Evolutionary conservation across 2,797 vertebrate species (phyloP), one percentile per base, ranked within the genome.

Genomic region (Hephaestus fuliginosus): DNA sequence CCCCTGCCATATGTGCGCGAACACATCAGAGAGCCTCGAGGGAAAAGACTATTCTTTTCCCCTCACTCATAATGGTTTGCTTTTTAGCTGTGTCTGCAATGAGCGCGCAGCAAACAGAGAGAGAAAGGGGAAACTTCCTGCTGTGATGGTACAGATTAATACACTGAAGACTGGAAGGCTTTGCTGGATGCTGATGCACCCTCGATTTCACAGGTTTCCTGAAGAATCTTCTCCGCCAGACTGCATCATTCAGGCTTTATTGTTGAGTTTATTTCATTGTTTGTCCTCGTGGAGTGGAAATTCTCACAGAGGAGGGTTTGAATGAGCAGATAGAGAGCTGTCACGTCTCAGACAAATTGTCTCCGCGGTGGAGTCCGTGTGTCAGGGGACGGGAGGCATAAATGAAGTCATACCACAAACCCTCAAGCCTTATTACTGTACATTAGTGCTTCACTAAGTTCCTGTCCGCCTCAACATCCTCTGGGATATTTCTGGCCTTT

Each of bases 351-450:
- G 84, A 81, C 70, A 53, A 82, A 70, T 48, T 36, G 33, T 70
- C 73, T 76, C 68, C 12, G 3, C 1, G 25, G 82, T 62, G 10
- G 11, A 25, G 51, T 66, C 0, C 4, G 18, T 43, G 68, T 56
- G 79, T 82, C 78, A 1, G 48, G 74, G 79, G 82, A 86, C 52
- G 25, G 56, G 67, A 80, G 64, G 52, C 78, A 52, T 68, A 87
- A 84, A 87, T 84, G 48, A 90, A 92, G 87, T 88, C 85, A 36
- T 63, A 86, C 52, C 63, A 49, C 76, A 65, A 80, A 85, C 55
- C 69, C 78, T 87, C 73, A 51, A 83, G 82, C 57, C 70, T 85
- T 84, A 88, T 91, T 89, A 91, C 63, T 76, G 76, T 76, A 89
- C 63, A 80, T 89, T 73, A 83, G 76, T 20, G 66, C 88, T 86